Base-by-base conservation (phyloP, 2,888 invertebrate genomes). In the Seira musarum region DNA sequence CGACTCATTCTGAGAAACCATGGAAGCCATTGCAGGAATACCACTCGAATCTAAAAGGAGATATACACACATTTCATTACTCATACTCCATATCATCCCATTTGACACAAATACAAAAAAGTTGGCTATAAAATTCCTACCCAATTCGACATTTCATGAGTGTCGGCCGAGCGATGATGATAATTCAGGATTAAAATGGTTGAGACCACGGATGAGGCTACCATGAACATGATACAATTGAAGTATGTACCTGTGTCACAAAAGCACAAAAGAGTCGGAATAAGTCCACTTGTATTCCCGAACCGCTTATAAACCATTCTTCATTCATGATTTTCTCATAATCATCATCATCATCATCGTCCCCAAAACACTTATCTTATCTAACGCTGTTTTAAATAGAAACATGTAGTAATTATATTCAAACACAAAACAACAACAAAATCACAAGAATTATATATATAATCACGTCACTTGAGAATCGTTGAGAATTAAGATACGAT, bases 181-280 rank as follows among this genome's bases (percentile, higher is more conserved):
- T 97, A 98, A 91, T 98, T 98, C 88, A 98, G 93, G 90, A 98
- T 97, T 88, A 98, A 94, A 89, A 98, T 98, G 86, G 98, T 98
- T 90, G 97, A 96, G 89, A 98, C 96, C 89, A 98, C 97, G 87
- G 98, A 98, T 88, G 97, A 96, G 88, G 98, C 97, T 91, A 98
- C 97, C 97, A 98, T 98, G 91, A 98, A 96, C 98, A 98, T 98
- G 91, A 98, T 98, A 92, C 97, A 97, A 92, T 98, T 98, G 93
- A 98, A 98, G 92, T 98, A 98, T 87, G 97, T 97, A 90, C 95
- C 95, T 94, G 91, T 73, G 35, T 21, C 49, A 70, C 19, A 25
- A 70, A 6, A 49, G 3, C 17, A 49, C 15, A 49, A 49, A 15
- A 49, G 15, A 49, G 17, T 2, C 2, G 15, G 15, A 49, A 13